These are phyloP conservation scores for Phrynosoma blainvillii DNA, from an alignment of 2,113 vertebrate species.

Conservation along the genomic window DNA sequence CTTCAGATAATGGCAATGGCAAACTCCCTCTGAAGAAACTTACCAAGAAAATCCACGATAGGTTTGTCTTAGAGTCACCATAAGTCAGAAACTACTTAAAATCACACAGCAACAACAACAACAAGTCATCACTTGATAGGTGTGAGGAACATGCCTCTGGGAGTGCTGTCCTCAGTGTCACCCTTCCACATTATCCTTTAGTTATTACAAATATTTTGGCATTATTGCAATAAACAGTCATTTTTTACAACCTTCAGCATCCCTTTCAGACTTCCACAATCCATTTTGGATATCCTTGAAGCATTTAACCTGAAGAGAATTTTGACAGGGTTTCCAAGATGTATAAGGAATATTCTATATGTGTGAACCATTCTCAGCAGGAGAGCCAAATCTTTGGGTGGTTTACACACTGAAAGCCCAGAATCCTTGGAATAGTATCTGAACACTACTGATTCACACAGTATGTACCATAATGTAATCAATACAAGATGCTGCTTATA, in stretches of 20 bases:
- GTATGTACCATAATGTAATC: constrained; percentile 73
- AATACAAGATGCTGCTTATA: constrained; percentile 73
- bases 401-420: constrained; percentile 52
- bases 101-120: too few species aligned
- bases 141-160: neutral
- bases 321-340: constrained; percentile 37
- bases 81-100: too few species aligned
- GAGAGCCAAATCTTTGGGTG: constrained; percentile 56
- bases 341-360: constrained; percentile 14
- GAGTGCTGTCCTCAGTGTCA: neutral
- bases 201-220: neutral
- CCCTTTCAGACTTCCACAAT: neutral
- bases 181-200: neutral
- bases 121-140: neutral
- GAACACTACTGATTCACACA: constrained; percentile 70
- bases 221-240: neutral
- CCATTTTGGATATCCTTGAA: neutral
- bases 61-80: too few species aligned
- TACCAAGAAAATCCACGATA: too few species aligned
- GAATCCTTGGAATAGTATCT: constrained; percentile 68
- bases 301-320: constrained; percentile 11
- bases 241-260: neutral
- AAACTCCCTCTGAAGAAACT: too few species aligned
- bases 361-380: constrained; percentile 29
- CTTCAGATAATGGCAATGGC: too few species aligned